Evolutionary conservation across 2,888 invertebrate species (phyloP).

Genomic region (Cenopis cana): DNA sequence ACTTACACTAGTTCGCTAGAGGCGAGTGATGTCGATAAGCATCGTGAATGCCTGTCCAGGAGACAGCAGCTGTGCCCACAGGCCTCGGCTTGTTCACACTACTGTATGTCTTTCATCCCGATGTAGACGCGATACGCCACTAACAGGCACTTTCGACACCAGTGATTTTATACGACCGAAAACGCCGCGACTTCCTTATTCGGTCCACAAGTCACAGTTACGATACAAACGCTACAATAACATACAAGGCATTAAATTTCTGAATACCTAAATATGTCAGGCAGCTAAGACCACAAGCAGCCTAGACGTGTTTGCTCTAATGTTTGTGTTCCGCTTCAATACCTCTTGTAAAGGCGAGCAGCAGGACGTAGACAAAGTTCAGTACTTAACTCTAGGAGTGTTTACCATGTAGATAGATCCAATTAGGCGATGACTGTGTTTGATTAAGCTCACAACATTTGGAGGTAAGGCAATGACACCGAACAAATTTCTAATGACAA

Average conservation of each 20-base stretch:
- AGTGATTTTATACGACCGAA: too few relatives aligned
- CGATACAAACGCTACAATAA: background rate
- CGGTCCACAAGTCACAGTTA: too few relatives aligned
- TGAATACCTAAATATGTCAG: background rate
- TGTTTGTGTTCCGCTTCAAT: constrained; percentile 28
- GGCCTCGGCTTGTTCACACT: background rate
- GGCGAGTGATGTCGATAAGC: background rate
- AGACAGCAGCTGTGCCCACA: constrained; percentile 22
- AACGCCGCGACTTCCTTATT: too few relatives aligned
- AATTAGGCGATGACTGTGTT: constrained; percentile 18
- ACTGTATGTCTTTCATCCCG: background rate
- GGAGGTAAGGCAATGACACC: background rate
- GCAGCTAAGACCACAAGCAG: background rate
- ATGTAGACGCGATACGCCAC: constrained; percentile 4
- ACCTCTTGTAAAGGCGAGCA: constrained; percentile 23
- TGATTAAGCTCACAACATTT: constrained; percentile 5
- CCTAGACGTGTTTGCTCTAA: constrained; percentile 25
- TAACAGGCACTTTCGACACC: too few relatives aligned
- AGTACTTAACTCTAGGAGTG: constrained; percentile 16
- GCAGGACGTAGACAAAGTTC: constrained; percentile 21
- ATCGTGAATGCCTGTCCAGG: background rate
- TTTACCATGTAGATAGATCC: constrained; percentile 25
- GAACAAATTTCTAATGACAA: background rate
- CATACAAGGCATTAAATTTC: background rate
- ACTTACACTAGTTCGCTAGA: background rate